Evolutionary conservation across 2,888 invertebrate species (phyloP).

Genomic region (Falcaria lacertinaria): DNA sequence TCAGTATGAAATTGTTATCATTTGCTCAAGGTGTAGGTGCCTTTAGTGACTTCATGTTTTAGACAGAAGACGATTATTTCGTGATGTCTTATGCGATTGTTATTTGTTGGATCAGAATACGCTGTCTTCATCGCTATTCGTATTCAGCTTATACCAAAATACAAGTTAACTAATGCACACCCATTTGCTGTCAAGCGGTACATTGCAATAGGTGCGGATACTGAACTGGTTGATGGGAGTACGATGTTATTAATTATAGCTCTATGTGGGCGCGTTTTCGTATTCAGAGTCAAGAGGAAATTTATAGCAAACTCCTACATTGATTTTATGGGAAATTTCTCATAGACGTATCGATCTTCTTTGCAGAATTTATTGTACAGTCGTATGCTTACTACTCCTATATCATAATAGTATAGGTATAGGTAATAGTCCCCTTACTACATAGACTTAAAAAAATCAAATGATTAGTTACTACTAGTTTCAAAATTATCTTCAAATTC

Average conservation of each 20-base stretch:
- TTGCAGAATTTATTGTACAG: background rate
- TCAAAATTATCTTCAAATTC: too few species aligned
- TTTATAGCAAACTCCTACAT: slow-evolving; percentile 24
- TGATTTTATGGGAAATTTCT: slow-evolving; percentile 12
- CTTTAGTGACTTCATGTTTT: too few species aligned
- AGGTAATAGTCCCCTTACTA: too few species aligned
- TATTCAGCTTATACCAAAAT: slow-evolving; percentile 13
- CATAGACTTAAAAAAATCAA: too few species aligned
- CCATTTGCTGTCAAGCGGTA: slow-evolving; percentile 57
- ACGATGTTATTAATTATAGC: slow-evolving; percentile 44
- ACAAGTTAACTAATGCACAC: slow-evolving; percentile 43
- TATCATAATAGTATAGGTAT: too few species aligned
- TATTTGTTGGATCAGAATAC: too few species aligned
- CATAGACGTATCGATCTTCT: slow-evolving; percentile 1
- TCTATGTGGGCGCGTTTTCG: slow-evolving; percentile 35
- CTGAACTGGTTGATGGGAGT: slow-evolving; percentile 48
- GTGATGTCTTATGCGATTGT: too few species aligned
- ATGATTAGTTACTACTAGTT: too few species aligned
- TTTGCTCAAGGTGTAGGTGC: too few species aligned
- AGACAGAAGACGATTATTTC: too few species aligned
- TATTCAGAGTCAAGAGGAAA: slow-evolving; percentile 34
- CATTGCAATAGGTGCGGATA: slow-evolving; percentile 47
- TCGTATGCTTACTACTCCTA: too few species aligned
- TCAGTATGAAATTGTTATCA: too few species aligned
- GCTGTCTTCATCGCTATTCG: slow-evolving; percentile 1